Conservation (phyloP, 1,140 invertebrate species). For the Polyergus mexicanus region DNA sequence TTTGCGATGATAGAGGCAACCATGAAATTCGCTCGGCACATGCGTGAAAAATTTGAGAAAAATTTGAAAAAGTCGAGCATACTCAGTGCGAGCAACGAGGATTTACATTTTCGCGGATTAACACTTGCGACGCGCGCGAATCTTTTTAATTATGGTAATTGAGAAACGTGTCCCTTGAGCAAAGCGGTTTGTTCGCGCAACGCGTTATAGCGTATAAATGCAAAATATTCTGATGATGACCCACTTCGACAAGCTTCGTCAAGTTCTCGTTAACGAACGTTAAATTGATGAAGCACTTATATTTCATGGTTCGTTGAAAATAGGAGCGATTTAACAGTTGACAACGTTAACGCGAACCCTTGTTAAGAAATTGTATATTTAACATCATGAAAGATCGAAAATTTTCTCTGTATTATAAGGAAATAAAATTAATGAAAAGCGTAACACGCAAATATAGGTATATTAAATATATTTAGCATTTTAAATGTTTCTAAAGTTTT, state of each 20-base stretch:
- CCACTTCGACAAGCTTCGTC: neutral
- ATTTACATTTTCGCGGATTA: slow-evolving; percentile 55
- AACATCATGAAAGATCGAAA: neutral
- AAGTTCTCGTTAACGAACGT: slow-evolving; percentile 38
- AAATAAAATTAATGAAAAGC: neutral
- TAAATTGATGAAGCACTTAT: slow-evolving; percentile 46
- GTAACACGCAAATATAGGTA: neutral
- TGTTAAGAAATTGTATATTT: slow-evolving; percentile 5
- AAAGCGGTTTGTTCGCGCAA: slow-evolving; percentile 26
- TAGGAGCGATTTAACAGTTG: slow-evolving; percentile 29
- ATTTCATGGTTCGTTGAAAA: slow-evolving; percentile 11
- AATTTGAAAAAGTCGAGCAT: neutral
- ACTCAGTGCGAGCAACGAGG: neutral
- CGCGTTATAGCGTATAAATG: slow-evolving; percentile 51
- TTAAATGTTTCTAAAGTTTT: neutral
- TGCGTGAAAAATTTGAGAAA: slow-evolving; percentile 1
- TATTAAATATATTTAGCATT: neutral
- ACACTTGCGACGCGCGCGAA: slow-evolving; percentile 40
- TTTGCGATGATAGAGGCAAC: neutral
- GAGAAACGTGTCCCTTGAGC: slow-evolving; percentile 46
- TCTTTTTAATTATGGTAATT: slow-evolving; percentile 63
- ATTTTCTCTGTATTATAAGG: neutral
- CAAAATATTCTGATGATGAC: slow-evolving; percentile 49
- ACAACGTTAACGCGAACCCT: neutral
- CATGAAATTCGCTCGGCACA: neutral